Percentiles rank a stretch among this genome's conserved stretches.
These are phyloP conservation scores for Pipa parva DNA, from an alignment of 2,113 vertebrate species.

Conservation along the genomic window DNA sequence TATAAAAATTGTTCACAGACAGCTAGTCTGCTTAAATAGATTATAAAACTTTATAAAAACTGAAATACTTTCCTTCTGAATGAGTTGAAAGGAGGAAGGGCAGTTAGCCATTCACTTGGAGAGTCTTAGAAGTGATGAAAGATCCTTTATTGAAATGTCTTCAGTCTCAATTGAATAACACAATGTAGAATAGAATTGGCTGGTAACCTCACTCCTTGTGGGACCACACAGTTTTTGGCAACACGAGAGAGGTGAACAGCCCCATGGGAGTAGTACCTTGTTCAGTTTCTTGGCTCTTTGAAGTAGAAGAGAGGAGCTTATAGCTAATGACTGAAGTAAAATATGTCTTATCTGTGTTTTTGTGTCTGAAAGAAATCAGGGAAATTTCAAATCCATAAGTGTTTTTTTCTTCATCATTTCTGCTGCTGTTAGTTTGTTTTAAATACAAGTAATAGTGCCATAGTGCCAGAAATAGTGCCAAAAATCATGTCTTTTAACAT, in stretches of 20 bases:
- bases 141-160: slow-evolving; percentile 26
- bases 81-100: background rate
- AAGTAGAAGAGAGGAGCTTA: slow-evolving; percentile 24
- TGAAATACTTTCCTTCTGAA: background rate
- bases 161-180: slow-evolving; percentile 6
- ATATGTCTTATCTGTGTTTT: slow-evolving; percentile 27
- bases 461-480: no score
- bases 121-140: slow-evolving; percentile 19
- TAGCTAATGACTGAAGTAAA: slow-evolving; percentile 39
- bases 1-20: background rate
- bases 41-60: background rate
- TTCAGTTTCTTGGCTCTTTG: slow-evolving; percentile 27
- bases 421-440: slow-evolving; percentile 8
- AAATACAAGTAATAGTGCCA: no score
- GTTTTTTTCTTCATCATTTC: slow-evolving; percentile 10
- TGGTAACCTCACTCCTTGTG: slow-evolving; percentile 23
- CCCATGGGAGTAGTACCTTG: slow-evolving; percentile 24
- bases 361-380: slow-evolving; percentile 6
- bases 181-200: slow-evolving; percentile 5
- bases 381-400: slow-evolving; percentile 17
- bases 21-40: background rate
- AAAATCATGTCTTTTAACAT: no score
- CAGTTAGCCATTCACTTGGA: slow-evolving; percentile 11
- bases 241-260: slow-evolving; percentile 22
- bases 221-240: slow-evolving; percentile 31